A percentile compares a stretch with the other conserved stretches of the same genome.
Conservation (phyloP, 2,113 vertebrate species). For the Gnathonemus longibarbis region DNA sequence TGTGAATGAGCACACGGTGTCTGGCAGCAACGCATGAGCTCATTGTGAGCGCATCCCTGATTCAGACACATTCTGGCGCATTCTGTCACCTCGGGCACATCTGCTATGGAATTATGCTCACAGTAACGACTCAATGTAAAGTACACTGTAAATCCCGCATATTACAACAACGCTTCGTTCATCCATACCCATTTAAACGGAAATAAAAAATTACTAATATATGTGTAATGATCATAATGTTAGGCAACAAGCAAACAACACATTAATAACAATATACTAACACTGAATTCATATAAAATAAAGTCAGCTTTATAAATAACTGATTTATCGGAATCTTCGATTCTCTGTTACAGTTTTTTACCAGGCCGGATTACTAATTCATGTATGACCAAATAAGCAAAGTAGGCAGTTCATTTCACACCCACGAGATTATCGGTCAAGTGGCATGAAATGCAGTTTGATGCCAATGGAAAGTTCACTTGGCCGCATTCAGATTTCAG, state of each 20-base stretch:
- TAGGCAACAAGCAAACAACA: background rate
- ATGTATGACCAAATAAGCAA: background rate
- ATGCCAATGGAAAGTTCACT: constrained; percentile 2
- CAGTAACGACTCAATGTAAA: background rate
- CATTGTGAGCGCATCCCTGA: background rate
- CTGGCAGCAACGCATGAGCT: background rate
- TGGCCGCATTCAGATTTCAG: background rate
- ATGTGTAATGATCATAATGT: background rate
- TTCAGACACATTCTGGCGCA: constrained; percentile 11
- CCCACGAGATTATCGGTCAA: background rate
- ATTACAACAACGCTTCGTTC: constrained; percentile 7
- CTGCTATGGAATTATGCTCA: background rate
- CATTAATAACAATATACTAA: background rate
- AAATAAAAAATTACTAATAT: background rate
- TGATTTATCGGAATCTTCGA: background rate
- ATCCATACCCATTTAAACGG: background rate
- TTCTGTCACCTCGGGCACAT: background rate
- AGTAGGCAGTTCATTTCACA: background rate
- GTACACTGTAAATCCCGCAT: background rate
- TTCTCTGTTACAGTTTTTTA: background rate
- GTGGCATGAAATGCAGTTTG: background rate
- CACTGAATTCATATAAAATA: background rate
- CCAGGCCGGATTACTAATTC: background rate
- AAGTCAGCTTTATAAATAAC: background rate
- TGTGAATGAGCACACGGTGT: background rate